Evolutionary conservation across 2,113 vertebrate genomes (phyloP).

Genomic region (Coryphaenoides rupestris): DNA sequence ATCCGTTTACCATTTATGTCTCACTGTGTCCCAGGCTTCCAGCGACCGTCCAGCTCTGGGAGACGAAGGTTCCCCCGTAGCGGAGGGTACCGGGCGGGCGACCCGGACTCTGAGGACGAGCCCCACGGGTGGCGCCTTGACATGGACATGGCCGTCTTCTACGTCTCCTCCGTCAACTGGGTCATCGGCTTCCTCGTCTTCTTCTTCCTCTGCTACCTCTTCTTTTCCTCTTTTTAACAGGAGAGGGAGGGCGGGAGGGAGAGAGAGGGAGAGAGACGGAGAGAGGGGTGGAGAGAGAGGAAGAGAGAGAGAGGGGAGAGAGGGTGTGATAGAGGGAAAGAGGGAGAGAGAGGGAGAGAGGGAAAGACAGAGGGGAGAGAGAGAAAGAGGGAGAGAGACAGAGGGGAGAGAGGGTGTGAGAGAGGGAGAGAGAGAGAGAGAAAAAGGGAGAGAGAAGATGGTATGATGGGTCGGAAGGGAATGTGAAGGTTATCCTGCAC

Average conservation of each 20-base stretch:
- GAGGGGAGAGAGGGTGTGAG: too few relatives aligned
- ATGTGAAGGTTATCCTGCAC: too few relatives aligned
- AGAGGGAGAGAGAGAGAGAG: too few relatives aligned
- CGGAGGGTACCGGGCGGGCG: slow-evolving; percentile 80
- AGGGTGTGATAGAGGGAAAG: not conserved
- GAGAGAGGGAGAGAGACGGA: not conserved
- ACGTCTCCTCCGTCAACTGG: slow-evolving; percentile 95
- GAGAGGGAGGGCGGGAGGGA: too few relatives aligned
- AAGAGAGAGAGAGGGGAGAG: slow-evolving; percentile 1
- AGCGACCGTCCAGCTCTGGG: slow-evolving; percentile 73
- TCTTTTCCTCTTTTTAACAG: slow-evolving; percentile 69
- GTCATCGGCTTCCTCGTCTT: slow-evolving; percentile 89
- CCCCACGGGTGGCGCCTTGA: slow-evolving; percentile 84
- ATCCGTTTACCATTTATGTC: too few relatives aligned
- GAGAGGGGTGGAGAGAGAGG: too few relatives aligned
- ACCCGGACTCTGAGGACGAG: slow-evolving; percentile 82
- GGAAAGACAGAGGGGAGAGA: too few relatives aligned
- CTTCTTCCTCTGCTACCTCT: slow-evolving; percentile 91
- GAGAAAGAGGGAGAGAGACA: not conserved
- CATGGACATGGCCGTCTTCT: slow-evolving; percentile 95
- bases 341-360: not conserved
- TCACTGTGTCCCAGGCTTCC: too few relatives aligned
- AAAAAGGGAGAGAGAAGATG: not conserved
- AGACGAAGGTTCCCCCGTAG: slow-evolving; percentile 85
- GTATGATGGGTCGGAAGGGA: too few relatives aligned